phyloP scores from a whole-genome alignment of 2,797 vertebrate species.

The Orientallactaga sibirica region DNA sequence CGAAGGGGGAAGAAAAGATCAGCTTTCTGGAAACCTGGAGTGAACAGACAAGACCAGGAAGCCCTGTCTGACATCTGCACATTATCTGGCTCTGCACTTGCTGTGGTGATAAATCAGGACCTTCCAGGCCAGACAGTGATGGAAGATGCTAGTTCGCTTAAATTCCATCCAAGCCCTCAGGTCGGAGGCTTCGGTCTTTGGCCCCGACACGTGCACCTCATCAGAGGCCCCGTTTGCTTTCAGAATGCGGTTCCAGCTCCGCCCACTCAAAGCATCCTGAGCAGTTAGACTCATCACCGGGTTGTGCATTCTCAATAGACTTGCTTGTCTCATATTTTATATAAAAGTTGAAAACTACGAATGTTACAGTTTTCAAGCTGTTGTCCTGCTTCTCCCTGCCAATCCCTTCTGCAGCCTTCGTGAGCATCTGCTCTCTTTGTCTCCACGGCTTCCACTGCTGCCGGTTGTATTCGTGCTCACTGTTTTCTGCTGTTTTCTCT shows the following conservation, averaged over 20 bases:
- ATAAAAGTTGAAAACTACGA: background rate
- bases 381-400: background rate
- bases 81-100: conserved; percentile 29
- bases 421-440: background rate
- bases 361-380: background rate
- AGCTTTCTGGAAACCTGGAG: conserved; percentile 21
- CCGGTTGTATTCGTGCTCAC: background rate
- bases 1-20: background rate
- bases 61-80: conserved; percentile 11
- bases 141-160: background rate
- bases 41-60: conserved; percentile 3
- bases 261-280: background rate
- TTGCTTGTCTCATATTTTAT: background rate
- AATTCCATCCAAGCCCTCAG: conserved; percentile 19
- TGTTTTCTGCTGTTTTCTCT: background rate
- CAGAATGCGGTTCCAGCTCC: background rate
- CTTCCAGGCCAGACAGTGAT: background rate
- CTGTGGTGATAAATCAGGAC: background rate
- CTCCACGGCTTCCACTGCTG: background rate
- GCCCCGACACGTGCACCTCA: background rate
- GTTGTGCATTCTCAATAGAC: background rate
- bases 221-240: background rate
- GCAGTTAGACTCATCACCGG: background rate
- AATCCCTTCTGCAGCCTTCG: background rate
- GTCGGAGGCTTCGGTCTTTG: background rate